phyloP scores from a whole-genome alignment of 1,140 invertebrate species.

The Penaeus chinensis region DNA sequence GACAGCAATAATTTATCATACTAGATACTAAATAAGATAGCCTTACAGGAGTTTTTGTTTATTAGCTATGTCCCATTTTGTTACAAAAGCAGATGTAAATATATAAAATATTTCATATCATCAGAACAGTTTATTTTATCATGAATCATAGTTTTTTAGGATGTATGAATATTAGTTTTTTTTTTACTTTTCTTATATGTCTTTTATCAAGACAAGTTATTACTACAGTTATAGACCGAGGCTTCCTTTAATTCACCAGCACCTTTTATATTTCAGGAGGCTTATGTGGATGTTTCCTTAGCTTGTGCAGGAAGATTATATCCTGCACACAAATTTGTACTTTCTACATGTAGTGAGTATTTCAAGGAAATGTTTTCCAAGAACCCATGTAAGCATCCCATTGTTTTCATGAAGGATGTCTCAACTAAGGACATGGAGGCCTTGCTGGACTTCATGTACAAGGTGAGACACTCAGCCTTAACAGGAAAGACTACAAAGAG shows the following conservation, averaged over 20 bases:
- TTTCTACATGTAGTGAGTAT: conserved; percentile 64
- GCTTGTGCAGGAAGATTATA: conserved; percentile 62
- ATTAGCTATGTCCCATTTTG: no score
- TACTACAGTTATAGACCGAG: no score
- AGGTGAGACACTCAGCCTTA: conserved; percentile 23
- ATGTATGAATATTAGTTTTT: no score
- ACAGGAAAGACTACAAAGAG: not conserved
- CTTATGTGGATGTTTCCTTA: conserved; percentile 63
- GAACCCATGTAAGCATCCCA: conserved; percentile 64
- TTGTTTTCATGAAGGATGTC: conserved; percentile 63
- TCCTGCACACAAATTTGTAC: conserved; percentile 63
- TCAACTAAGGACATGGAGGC: conserved; percentile 62
- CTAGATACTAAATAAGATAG: no score
- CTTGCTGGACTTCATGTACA: conserved; percentile 63
- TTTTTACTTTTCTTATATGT: not conserved
- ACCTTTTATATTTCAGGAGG: conserved; percentile 33
- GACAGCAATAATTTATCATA: no score
- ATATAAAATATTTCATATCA: no score
- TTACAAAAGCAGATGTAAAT: no score
- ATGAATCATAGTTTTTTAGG: no score
- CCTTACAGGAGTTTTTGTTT: no score
- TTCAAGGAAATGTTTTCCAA: conserved; percentile 63
- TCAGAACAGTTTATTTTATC: no score
- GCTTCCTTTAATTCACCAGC: no score
- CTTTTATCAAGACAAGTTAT: not conserved